phyloP scores from a whole-genome alignment of 2,113 vertebrate species.

The Hylia prasina region DNA sequence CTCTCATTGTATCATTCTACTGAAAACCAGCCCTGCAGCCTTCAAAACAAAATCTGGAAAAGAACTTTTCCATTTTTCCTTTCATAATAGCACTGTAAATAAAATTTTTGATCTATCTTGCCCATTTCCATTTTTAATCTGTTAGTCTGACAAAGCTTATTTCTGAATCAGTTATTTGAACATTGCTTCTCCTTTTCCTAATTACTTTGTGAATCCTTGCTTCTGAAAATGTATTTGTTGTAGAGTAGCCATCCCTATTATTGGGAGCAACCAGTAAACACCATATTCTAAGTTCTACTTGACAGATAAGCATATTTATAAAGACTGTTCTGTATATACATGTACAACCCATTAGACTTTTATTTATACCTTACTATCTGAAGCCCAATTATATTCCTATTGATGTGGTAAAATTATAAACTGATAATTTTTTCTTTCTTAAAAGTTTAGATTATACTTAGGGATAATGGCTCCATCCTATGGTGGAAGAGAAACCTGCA shows the following conservation, averaged over 20 bases:
- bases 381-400: not conserved
- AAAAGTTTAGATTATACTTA: constrained; percentile 68
- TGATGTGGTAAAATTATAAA: constrained; percentile 7
- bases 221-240: not conserved
- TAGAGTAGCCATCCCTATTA: not conserved
- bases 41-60: not conserved
- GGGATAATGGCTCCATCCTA: constrained; percentile 86
- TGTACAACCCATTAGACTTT: not conserved
- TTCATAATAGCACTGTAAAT: not conserved
- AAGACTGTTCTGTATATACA: not conserved
- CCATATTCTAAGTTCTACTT: not conserved
- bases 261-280: not conserved
- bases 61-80: not conserved
- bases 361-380: not conserved
- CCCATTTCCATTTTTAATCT: not conserved
- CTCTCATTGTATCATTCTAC: not conserved
- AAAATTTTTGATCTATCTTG: not conserved
- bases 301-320: not conserved
- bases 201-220: not conserved
- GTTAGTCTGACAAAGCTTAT: not conserved
- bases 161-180: not conserved
- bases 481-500: constrained; percentile 79
- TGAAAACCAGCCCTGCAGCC: not conserved
- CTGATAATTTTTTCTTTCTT: constrained; percentile 25
- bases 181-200: not conserved